Conservation (phyloP, 2,888 invertebrate genomes). For the Amphipyra tragopoginis region DNA sequence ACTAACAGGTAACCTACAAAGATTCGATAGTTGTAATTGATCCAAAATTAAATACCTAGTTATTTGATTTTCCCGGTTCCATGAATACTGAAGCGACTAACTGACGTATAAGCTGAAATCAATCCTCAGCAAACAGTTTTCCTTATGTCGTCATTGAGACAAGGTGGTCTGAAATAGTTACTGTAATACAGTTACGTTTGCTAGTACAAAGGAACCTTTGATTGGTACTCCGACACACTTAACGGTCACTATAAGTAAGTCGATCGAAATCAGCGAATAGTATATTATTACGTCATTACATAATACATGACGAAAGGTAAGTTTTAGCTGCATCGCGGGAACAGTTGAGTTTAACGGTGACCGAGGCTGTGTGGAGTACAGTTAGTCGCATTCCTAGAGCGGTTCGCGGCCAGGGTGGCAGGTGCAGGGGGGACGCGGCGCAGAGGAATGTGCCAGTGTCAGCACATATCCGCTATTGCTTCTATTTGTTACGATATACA, state of each 20-base stretch:
- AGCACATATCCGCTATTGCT: conserved; percentile 64
- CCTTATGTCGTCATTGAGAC: conserved; percentile 20
- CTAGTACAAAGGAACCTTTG: conserved; percentile 45
- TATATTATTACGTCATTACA: conserved; percentile 69
- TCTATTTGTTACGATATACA: conserved; percentile 54
- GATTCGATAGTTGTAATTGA: too few relatives aligned
- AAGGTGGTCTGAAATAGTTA: conserved; percentile 28
- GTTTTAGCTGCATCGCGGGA: conserved; percentile 71
- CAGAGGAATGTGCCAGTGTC: conserved; percentile 68
- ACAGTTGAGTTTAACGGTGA: conserved; percentile 82
- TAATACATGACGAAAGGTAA: conserved; percentile 70
- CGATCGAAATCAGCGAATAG: conserved; percentile 64
- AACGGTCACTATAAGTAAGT: conserved; percentile 42
- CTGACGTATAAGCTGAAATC: conserved; percentile 5
- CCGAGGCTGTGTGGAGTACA: conserved; percentile 82
- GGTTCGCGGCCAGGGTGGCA: conserved; percentile 68
- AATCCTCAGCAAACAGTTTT: conserved; percentile 22
- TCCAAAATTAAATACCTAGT: too few relatives aligned
- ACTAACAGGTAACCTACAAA: not conserved
- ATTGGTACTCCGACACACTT: conserved; percentile 43
- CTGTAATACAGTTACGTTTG: conserved; percentile 24
- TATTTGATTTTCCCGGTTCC: not conserved
- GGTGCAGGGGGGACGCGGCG: conserved; percentile 70
- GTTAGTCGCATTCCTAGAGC: conserved; percentile 87
- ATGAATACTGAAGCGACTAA: too few relatives aligned